Percentiles rank a stretch among this genome's conserved stretches.
phyloP scores from a whole-genome alignment of 2,113 vertebrate species.

The Myotis brandtii region DNA sequence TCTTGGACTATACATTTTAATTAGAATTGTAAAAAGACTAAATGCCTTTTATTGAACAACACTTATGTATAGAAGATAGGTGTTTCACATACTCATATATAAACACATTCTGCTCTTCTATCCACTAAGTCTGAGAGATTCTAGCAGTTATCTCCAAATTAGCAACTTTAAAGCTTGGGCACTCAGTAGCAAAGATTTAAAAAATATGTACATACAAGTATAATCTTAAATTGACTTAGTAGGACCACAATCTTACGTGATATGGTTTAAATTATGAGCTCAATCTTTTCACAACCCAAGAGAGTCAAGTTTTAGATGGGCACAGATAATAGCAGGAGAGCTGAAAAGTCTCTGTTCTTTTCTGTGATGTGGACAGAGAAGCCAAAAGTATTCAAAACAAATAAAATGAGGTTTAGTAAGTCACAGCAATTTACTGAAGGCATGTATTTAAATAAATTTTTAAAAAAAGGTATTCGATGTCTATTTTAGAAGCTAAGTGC shows the following conservation, averaged over 20 bases:
- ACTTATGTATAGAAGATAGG: conserved; percentile 32
- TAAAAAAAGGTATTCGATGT: background rate
- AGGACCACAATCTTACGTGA: background rate
- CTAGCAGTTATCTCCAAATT: conserved; percentile 50
- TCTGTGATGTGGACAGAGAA: conserved; percentile 11
- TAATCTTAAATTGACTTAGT: conserved; percentile 60
- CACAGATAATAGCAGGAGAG: background rate
- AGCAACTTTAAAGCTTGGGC: conserved; percentile 44
- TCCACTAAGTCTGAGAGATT: background rate
- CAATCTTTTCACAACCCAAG: background rate
- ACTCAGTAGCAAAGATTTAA: conserved; percentile 47
- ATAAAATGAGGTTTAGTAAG: conserved; percentile 57
- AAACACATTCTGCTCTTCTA: background rate
- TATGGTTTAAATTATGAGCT: conserved; percentile 26
- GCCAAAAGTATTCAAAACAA: conserved; percentile 35
- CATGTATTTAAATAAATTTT: conserved; percentile 8
- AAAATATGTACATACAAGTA: background rate
- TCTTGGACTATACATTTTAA: conserved; percentile 54
- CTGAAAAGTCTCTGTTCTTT: conserved; percentile 33
- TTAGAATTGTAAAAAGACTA: conserved; percentile 31
- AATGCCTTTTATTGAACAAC: conserved; percentile 45
- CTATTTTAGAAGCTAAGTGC: conserved; percentile 56
- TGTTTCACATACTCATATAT: conserved; percentile 39
- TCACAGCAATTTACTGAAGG: conserved; percentile 55
- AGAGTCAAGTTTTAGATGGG: conserved; percentile 1